Evolutionary conservation across 2,888 invertebrate species (phyloP).

Genomic region (Drosophila silvestris): DNA sequence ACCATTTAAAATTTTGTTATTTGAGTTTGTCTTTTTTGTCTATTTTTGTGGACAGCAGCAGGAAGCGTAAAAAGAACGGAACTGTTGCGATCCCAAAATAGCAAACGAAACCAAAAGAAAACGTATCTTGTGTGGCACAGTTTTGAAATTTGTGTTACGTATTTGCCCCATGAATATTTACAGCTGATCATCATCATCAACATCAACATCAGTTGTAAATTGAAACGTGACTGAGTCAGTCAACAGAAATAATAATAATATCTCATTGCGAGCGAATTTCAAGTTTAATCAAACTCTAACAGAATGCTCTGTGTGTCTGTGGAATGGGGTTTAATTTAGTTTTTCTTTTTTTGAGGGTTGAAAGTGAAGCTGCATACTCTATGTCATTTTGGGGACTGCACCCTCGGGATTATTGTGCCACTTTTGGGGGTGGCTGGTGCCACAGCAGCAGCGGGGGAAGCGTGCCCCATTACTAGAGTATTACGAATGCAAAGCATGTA

Average conservation of each 20-base stretch:
- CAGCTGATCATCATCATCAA: conserved; percentile 13
- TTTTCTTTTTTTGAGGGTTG: conserved; percentile 16
- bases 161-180: background rate
- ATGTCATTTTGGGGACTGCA: conserved; percentile 2
- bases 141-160: background rate
- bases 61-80: conserved; percentile 31
- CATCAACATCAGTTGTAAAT: background rate
- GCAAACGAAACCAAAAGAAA: conserved; percentile 17
- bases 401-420: conserved; percentile 5
- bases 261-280: conserved; percentile 2
- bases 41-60: conserved; percentile 9
- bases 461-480: background rate
- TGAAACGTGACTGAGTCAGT: conserved; percentile 14
- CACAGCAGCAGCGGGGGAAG: background rate
- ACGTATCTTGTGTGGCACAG: conserved; percentile 14
- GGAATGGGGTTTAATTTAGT: background rate
- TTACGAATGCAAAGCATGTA: conserved; percentile 5
- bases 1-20: conserved; percentile 27
- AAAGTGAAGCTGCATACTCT: conserved; percentile 2
- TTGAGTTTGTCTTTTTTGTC: conserved; percentile 22
- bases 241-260: background rate
- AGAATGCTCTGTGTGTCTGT: background rate
- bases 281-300: conserved; percentile 6
- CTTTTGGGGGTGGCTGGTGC: conserved; percentile 7
- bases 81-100: conserved; percentile 44